phyloP scores from a whole-genome alignment of 1,140 invertebrate genomes.

The Trichonephila clavipes region DNA sequence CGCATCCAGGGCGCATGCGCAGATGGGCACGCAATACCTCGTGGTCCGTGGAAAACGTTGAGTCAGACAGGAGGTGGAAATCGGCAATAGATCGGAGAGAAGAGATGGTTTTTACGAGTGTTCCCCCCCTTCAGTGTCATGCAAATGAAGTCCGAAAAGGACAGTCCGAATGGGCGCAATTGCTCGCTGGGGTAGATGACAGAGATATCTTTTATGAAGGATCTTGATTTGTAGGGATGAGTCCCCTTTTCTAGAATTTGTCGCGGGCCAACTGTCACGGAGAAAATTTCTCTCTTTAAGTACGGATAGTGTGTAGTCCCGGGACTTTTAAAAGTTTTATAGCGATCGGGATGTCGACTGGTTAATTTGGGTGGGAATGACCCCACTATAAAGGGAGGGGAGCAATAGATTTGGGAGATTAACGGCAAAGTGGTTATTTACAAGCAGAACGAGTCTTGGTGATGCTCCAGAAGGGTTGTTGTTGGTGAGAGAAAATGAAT shows the following conservation, averaged over 20 bases:
- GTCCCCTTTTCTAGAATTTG: not conserved
- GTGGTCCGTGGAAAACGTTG: slow-evolving; percentile 44
- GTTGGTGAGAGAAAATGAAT: not conserved
- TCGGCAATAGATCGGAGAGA: slow-evolving; percentile 29
- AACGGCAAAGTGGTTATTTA: slow-evolving; percentile 14
- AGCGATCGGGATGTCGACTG: not conserved
- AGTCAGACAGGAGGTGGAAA: slow-evolving; percentile 42
- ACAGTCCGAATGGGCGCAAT: slow-evolving; percentile 27
- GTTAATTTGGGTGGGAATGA: slow-evolving; percentile 41
- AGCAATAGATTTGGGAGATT: not conserved
- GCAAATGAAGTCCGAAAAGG: slow-evolving; percentile 45
- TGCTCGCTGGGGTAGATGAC: not conserved
- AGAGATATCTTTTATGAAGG: slow-evolving; percentile 38
- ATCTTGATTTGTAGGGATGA: slow-evolving; percentile 33
- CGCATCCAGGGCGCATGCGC: slow-evolving; percentile 45
- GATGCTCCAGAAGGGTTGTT: not conserved
- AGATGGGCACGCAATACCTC: slow-evolving; percentile 25
- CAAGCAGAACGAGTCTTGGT: not conserved
- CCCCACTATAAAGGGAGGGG: not conserved
- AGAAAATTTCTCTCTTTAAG: not conserved
- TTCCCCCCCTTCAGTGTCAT: slow-evolving; percentile 16
- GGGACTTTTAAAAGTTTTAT: not conserved
- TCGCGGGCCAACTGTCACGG: slow-evolving; percentile 41
- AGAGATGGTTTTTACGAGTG: slow-evolving; percentile 28
- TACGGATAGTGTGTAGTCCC: not conserved